Conservation (phyloP, 1,140 invertebrate species). For the Mesaphorura yosii region DNA sequence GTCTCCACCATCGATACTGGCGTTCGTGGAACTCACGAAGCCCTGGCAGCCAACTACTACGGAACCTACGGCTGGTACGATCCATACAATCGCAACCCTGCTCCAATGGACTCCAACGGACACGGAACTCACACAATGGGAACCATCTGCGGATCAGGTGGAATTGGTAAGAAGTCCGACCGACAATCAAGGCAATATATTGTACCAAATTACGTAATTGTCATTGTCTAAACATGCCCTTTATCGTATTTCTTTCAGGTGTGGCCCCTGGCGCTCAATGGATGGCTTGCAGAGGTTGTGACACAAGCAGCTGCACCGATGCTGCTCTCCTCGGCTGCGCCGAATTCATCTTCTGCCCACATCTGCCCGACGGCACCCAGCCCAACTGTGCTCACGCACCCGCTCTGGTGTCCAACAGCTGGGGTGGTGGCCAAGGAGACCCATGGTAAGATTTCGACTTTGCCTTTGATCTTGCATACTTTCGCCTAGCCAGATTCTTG, state of each 20-base stretch:
- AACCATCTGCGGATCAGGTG: conserved; percentile 6
- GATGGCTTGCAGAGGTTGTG: conserved; percentile 13
- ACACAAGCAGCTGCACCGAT: not conserved
- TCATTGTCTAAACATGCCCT: too few species aligned
- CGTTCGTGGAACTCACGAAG: conserved; percentile 1
- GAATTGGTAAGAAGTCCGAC: not conserved
- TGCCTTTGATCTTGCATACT: too few species aligned
- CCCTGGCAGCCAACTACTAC: not conserved
- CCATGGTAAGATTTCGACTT: too few species aligned
- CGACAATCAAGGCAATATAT: not conserved
- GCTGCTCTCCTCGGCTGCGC: conserved; percentile 3
- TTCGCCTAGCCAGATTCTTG: too few species aligned
- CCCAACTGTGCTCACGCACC: conserved; percentile 7
- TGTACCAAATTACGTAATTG: not conserved
- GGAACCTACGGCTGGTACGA: conserved; percentile 11
- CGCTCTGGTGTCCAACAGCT: conserved; percentile 9
- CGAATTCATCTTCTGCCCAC: conserved; percentile 11
- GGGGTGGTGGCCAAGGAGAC: not conserved
- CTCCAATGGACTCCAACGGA: conserved; percentile 9
- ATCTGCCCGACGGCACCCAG: not conserved
- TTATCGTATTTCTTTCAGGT: too few species aligned
- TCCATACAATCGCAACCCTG: not conserved
- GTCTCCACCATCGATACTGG: conserved; percentile 1
- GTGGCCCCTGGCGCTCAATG: conserved; percentile 10
- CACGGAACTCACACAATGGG: conserved; percentile 19